A percentile compares a stretch with the other conserved stretches of the same genome.
Conservation (phyloP, 2,113 vertebrate species). For the Corythaixoides concolor region DNA sequence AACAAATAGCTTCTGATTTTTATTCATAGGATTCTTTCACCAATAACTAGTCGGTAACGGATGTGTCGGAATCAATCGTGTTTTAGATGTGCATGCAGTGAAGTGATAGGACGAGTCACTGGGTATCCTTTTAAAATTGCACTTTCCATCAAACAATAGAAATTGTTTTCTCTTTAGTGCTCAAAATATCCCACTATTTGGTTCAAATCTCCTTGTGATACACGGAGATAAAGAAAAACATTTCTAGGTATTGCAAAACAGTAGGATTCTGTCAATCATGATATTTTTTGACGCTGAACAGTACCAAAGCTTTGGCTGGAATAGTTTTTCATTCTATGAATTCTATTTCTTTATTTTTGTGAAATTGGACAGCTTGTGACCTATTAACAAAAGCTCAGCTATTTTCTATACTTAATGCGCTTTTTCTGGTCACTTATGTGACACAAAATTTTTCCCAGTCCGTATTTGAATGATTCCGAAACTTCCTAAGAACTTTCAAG, state of each 20-base stretch:
- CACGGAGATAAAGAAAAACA: conserved; percentile 32
- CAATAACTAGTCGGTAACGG: conserved; percentile 73
- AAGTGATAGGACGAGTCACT: conserved; percentile 44
- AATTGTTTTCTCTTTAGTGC: conserved; percentile 62
- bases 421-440: background rate
- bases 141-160: conserved; percentile 63
- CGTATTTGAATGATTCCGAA: background rate
- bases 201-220: conserved; percentile 54
- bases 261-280: conserved; percentile 65
- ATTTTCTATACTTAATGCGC: background rate
- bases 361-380: background rate
- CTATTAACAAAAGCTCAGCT: background rate
- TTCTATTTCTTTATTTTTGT: conserved; percentile 19
- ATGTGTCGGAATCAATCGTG: conserved; percentile 75
- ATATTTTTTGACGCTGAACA: conserved; percentile 42
- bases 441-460: background rate
- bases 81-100: conserved; percentile 56
- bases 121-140: conserved; percentile 61
- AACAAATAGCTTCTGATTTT: conserved; percentile 81
- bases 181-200: conserved; percentile 58
- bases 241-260: conserved; percentile 54
- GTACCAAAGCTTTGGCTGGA: conserved; percentile 12
- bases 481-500: background rate
- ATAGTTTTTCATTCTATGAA: conserved; percentile 43
- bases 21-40: conserved; percentile 82